A percentile compares a stretch with the other conserved stretches of the same genome.
These are phyloP conservation scores for Melopsittacus undulatus DNA, from an alignment of 2,797 vertebrate species.

Conservation along the genomic window DNA sequence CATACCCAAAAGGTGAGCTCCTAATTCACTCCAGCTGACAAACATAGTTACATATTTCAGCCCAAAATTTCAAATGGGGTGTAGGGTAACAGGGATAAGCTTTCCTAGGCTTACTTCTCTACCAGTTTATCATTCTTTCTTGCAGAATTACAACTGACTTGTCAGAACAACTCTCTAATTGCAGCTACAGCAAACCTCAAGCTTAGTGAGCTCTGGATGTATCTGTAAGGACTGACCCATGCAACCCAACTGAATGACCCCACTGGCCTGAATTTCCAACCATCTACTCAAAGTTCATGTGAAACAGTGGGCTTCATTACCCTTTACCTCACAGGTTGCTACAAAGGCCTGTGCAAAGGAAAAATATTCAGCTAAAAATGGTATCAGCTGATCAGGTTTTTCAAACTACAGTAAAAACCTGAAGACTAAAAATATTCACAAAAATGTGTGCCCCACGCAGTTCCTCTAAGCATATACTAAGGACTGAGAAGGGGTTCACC, in stretches of 20 bases:
- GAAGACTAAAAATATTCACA: background rate
- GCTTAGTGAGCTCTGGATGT: background rate
- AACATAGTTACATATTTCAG: background rate
- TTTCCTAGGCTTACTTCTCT: background rate
- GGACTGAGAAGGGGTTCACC: background rate
- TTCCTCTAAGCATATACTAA: background rate
- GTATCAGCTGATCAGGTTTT: background rate
- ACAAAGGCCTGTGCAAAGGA: background rate
- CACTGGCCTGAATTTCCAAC: background rate
- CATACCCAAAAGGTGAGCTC: background rate
- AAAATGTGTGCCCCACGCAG: background rate
- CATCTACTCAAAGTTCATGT: background rate
- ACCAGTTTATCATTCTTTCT: background rate
- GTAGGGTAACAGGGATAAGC: background rate
- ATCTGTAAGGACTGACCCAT: background rate
- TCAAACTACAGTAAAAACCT: background rate
- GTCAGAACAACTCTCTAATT: background rate
- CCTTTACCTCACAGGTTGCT: background rate
- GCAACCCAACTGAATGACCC: background rate
- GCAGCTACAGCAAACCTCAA: background rate
- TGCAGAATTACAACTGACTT: background rate
- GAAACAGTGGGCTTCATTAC: background rate
- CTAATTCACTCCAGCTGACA: background rate
- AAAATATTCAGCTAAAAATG: background rate
- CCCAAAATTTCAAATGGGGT: background rate